phyloP scores from a whole-genome alignment of 2,888 invertebrate species.

The Hirtodrosophila cameraria region DNA sequence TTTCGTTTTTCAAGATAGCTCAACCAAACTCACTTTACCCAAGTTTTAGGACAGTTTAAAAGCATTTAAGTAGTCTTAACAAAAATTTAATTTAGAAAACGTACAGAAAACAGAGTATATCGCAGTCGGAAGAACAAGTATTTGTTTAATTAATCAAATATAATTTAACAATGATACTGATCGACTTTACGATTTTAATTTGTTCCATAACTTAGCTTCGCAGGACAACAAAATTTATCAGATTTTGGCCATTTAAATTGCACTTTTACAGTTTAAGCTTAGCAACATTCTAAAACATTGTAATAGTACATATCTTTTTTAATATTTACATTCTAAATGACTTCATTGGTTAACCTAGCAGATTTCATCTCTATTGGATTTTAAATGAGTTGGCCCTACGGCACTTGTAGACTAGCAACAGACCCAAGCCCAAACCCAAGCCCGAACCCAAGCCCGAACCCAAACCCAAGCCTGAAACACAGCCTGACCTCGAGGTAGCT shows the following conservation, averaged over 20 bases:
- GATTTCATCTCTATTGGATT: conserved; percentile 51
- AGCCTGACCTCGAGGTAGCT: conserved; percentile 62
- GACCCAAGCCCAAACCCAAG: conserved; percentile 11
- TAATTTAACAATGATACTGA: no score
- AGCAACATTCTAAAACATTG: not conserved
- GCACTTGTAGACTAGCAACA: conserved; percentile 30
- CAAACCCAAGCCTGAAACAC: conserved; percentile 10
- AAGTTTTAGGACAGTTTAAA: no score
- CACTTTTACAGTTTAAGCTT: not conserved
- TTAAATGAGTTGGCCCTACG: conserved; percentile 43
- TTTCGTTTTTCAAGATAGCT: no score
- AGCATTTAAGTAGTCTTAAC: no score
- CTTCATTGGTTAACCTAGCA: conserved; percentile 51
- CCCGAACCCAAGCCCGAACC: not conserved
- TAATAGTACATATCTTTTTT: not conserved
- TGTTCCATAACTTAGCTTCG: not conserved
- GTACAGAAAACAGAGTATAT: no score
- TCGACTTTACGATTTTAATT: not conserved
- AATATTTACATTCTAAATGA: conserved; percentile 51
- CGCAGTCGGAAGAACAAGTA: not conserved
- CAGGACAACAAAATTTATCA: not conserved
- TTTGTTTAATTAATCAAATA: not conserved
- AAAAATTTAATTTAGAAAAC: no score
- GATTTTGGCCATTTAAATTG: not conserved
- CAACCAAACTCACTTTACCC: no score